Base-by-base conservation (phyloP, 2,888 invertebrate species). In the Panopea generosa region DNA sequence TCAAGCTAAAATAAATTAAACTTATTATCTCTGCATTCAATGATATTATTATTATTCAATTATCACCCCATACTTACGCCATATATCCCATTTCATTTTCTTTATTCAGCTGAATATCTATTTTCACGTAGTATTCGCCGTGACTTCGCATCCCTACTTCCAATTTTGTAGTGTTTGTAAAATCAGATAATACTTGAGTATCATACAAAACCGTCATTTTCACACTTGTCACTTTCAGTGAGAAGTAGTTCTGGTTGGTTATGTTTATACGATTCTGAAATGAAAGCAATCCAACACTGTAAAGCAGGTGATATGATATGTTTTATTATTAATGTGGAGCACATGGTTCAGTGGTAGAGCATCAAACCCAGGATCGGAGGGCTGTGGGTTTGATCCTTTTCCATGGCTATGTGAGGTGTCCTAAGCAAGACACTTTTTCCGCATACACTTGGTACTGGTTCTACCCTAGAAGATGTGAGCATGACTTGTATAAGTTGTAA, bases 261-360 rank as follows among this genome's bases (percentile, higher is more conserved):
- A 93, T 85, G 79, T 92, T 92, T 67, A 91, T 89, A n/a, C 69
- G 68, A 80, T 93, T 92, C 93, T 93, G 87, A 53, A 89, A 86
- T 29, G 24, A 45, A 24, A 11, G 33, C n/a, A n/a, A n/a, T n/a
- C 16, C 24, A 29, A n/a, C n/a, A n/a, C n/a, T 14, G 9, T 9
- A 11, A 7, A 14, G 14, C 16, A 14, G 14, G 16, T 27, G n/a
- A 27, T 3, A 9, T 57, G 22, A 20, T 18, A 27, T 2, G 14
- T 6, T n/a, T n/a, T n/a, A n/a, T n/a, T n/a, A n/a, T n/a, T n/a
- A n/a, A n/a, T n/a, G n/a, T n/a, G n/a, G n/a, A n/a, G n/a, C n/a
- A n/a, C n/a, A n/a, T n/a, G n/a, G n/a, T n/a, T n/a, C n/a, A n/a
- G n/a, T n/a, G n/a, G n/a, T n/a, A n/a, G n/a, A n/a, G n/a, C n/a